Evolutionary conservation across 2,113 vertebrate genomes (phyloP).

Genomic region (Rissa tridactyla): DNA sequence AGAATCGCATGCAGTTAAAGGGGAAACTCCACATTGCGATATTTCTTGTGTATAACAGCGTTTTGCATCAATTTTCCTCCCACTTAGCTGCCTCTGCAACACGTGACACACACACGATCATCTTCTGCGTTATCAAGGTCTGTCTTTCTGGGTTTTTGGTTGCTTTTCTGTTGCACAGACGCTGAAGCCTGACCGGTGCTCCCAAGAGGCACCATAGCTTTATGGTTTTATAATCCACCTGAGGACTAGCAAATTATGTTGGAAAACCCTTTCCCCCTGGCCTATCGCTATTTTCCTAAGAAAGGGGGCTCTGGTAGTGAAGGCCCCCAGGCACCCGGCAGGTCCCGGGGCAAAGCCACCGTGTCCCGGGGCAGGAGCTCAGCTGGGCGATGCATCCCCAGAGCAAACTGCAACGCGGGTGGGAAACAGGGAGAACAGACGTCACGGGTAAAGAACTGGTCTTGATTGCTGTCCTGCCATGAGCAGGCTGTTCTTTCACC

Average conservation of each 20-base stretch:
- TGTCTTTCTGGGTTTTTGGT: not conserved
- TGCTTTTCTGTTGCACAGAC: slow-evolving; percentile 39
- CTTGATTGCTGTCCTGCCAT: not conserved
- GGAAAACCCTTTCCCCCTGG: fast-evolving
- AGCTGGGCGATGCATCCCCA: fast-evolving
- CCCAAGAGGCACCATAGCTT: not conserved
- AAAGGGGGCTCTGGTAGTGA: not conserved
- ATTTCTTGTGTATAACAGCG: not conserved
- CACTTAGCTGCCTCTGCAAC: not conserved
- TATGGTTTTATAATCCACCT: not conserved
- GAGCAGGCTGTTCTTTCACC: not conserved
- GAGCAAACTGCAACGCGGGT: not conserved
- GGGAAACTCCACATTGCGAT: not conserved
- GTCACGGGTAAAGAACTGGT: not conserved
- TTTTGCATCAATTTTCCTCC: not conserved
- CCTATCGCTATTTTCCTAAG: not conserved
- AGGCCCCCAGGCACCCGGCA: no score
- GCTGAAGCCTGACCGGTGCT: not conserved
- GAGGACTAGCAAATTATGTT: not conserved
- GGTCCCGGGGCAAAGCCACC: not conserved
- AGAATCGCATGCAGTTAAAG: slow-evolving; percentile 36
- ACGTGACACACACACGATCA: fast-evolving
- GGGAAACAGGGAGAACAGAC: not conserved
- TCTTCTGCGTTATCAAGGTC: not conserved
- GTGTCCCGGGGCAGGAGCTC: not conserved